Base-by-base conservation (phyloP, 1,140 invertebrate genomes). In the Halyomorpha halys region DNA sequence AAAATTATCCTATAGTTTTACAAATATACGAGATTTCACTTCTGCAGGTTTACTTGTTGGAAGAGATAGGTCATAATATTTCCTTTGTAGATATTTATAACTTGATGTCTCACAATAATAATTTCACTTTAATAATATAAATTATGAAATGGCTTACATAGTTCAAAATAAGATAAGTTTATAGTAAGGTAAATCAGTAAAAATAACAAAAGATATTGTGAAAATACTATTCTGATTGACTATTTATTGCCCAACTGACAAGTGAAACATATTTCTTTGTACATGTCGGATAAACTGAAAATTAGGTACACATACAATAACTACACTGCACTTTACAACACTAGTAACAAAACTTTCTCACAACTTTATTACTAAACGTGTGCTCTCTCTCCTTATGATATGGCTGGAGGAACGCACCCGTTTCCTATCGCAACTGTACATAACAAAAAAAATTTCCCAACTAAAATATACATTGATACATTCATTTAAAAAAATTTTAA, bases 231-330 rank as follows among this genome's bases (percentile, higher is more conserved):
- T 56, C 13, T 65, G 63, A 60, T 44, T 65, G 63, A 65, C 63
- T 65, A 53, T 65, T 65, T 65, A 65, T 65, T 65, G 63, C 63
- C 63, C 53, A 30, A 59, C 54, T 59, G 54, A 65, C 63, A 60
- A 47, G 59, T 51, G 54, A 53, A 45, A 59, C 44, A 61, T 30
- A 11, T 59, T 51, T 51, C 21, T 64, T 65, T 65, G 64, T 65
- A 65, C 64, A 65, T 59, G 54, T 61, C 16, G 19, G 47, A 27
- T 47, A 44, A 65, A 65, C 56, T 34, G 34, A 65, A 65, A n/a
- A 59, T 21, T 45, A 51, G 59, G 59, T 51, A 61, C 64, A 65
- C 64, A 65, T 61, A 65, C 64, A 65, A 61, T 45, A 64, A 53
- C 62, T 64, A 64, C 62, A 44, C 54, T 64, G 21, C 59, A 65